phyloP scores from a whole-genome alignment of 2,888 invertebrate genomes.

The Aspidiotus rigidus region DNA sequence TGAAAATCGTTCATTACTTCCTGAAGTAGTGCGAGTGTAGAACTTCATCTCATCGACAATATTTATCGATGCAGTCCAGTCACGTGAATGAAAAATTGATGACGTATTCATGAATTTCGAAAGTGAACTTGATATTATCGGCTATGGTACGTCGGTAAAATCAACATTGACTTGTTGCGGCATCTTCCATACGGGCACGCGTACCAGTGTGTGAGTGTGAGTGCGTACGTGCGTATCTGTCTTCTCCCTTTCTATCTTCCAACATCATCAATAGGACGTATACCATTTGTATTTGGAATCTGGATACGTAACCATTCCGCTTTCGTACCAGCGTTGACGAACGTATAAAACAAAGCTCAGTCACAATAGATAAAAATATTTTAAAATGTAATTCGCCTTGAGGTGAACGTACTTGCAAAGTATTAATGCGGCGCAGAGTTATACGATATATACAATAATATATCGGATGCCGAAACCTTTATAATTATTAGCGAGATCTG shows the following conservation, averaged over 20 bases:
- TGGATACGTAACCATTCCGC: slow-evolving; percentile 8
- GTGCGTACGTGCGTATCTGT: slow-evolving; percentile 4
- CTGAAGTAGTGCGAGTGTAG: too few relatives aligned
- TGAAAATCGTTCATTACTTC: too few relatives aligned
- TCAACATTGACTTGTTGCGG: too few relatives aligned
- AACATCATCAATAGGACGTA: too few relatives aligned
- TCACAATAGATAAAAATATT: slow-evolving; percentile 21
- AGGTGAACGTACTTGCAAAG: slow-evolving; percentile 19
- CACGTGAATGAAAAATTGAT: too few relatives aligned
- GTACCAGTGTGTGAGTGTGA: not conserved
- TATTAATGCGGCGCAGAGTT: not conserved
- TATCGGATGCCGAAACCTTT: slow-evolving; percentile 11
- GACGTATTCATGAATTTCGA: too few relatives aligned
- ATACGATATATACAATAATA: not conserved
- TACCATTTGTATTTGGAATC: too few relatives aligned
- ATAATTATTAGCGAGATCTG: not conserved
- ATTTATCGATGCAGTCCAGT: too few relatives aligned
- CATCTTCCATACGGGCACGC: not conserved
- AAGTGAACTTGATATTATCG: too few relatives aligned
- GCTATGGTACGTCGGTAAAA: too few relatives aligned
- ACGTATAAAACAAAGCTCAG: slow-evolving; percentile 13
- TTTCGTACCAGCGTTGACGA: slow-evolving; percentile 1
- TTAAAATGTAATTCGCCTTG: slow-evolving; percentile 19
- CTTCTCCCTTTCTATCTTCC: too few relatives aligned
- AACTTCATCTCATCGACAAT: too few relatives aligned